These are phyloP conservation scores for Myopa tessellatipennis DNA, from an alignment of 2,888 invertebrate genomes.

Conservation along the genomic window DNA sequence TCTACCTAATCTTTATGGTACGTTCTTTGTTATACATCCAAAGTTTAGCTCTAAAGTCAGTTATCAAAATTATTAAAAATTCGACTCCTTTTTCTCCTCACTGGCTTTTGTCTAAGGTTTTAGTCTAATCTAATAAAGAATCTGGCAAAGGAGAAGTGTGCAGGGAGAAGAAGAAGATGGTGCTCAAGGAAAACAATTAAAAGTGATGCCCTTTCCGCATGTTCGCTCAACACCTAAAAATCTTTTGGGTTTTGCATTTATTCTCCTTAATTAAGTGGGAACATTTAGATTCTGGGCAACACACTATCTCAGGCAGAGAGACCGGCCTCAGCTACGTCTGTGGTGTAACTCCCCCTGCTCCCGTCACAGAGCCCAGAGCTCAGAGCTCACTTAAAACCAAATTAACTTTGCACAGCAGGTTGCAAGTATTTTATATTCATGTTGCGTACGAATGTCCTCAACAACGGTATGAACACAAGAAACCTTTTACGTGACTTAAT, in stretches of 20 bases:
- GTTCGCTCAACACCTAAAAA: neutral
- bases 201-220: no score
- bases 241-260: neutral
- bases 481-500: conserved; percentile 27
- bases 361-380: neutral
- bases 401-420: neutral
- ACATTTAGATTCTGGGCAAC: neutral
- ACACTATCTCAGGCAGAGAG: neutral
- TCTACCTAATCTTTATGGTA: no score
- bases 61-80: no score
- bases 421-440: conserved; percentile 16
- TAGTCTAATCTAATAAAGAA: no score
- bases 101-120: no score
- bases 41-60: no score
- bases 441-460: neutral
- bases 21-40: no score
- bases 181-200: no score
- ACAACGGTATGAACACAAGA: neutral
- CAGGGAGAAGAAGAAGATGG: no score
- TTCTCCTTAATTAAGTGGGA: neutral
- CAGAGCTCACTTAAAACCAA: conserved; percentile 14
- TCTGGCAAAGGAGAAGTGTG: no score
- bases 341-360: neutral
- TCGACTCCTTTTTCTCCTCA: no score
- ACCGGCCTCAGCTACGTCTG: no score